phyloP scores from a whole-genome alignment of 2,113 vertebrate species.

The Hipposideros armiger region DNA sequence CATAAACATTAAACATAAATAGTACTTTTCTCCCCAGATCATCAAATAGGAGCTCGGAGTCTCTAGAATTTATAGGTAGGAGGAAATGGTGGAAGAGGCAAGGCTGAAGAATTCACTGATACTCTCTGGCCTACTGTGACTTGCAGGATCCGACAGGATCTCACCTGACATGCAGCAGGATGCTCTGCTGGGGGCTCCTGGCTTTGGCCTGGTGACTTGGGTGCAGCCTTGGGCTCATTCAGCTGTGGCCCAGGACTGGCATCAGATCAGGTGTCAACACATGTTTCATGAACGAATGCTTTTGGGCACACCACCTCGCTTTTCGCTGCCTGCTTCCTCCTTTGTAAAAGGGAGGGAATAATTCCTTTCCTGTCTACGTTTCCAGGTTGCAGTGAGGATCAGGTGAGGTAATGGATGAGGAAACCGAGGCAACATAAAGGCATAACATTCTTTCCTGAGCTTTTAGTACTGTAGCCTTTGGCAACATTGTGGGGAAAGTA shows the following conservation, averaged over 20 bases:
- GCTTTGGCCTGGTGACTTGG: neutral
- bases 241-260: neutral
- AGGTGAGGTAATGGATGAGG: neutral
- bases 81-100: neutral
- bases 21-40: neutral
- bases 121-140: neutral
- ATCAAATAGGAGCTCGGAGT: neutral
- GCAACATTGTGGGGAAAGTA: neutral
- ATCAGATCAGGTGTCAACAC: neutral
- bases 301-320: neutral
- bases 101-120: neutral
- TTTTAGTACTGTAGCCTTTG: neutral
- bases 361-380: neutral
- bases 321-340: neutral
- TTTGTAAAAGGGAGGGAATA: neutral
- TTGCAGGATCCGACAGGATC: neutral
- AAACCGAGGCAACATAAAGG: neutral
- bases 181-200: neutral
- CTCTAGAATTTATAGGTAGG: neutral
- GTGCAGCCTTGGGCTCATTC: neutral
- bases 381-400: neutral
- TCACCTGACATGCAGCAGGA: accelerated
- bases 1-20: neutral
- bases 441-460: neutral
- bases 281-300: neutral